Evolutionary conservation across 2,113 vertebrate genomes (phyloP), one percentile per base, ranked within the genome.

Genomic region (Vulpes vulpes): DNA sequence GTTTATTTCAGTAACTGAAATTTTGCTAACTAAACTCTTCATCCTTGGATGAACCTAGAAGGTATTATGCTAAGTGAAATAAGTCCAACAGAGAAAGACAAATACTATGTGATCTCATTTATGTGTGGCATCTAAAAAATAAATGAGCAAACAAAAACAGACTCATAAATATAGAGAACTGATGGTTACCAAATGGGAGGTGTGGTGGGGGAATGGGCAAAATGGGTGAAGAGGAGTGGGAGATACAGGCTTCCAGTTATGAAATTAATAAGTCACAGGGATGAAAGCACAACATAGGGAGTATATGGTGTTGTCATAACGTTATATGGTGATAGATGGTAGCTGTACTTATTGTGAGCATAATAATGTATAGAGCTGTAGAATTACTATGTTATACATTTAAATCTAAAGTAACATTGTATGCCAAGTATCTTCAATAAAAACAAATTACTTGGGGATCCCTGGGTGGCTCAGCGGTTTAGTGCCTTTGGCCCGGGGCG

Each of bases 21-120:
- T 90, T 94, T 78, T 90, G 69, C 69, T 71, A 76, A 86, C n/a
- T 88, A 71, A 89, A 91, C 69, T 82, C 19, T 7, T 15, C 85
- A 12, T 20, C 57, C 43, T 96, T 49, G 43, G 15, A 51, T 51
- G 43, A 43, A 78, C 43, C 25, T 51, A 17, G 43, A 30, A 25
- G 14, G 25, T 78, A 30, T 78, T 30, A 78, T 5, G 43, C 74
- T 51, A 49, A 78, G 23, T 78, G 43, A 51, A 51, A 51, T 78
- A 78, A 51, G 74, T 51, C 74, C 7, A 1, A 43, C 43, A 51
- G 74, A 74, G 38, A 51, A 78, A 78, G 25, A 76, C 43, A 51
- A 49, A 51, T 78, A 78, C 74, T 49, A 30, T 76, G 4, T 76
- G 43, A 78, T 51, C 30, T 78, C 74, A 78, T 8, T 51, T 30